Evolutionary conservation across 2,888 invertebrate species (phyloP), one percentile per base, ranked within the genome.

Genomic region (Phoronis australis): DNA sequence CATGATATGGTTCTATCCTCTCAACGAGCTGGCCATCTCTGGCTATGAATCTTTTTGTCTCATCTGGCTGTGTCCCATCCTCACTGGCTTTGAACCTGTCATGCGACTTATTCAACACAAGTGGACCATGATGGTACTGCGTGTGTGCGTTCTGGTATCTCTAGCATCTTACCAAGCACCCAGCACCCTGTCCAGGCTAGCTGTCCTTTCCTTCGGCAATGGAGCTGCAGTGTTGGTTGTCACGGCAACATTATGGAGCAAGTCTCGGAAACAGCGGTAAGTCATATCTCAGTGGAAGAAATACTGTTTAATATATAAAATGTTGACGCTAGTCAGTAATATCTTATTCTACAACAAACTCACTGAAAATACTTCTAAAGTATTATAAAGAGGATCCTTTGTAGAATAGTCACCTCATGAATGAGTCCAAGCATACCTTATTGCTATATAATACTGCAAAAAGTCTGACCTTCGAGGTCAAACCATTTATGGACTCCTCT

Each of bases 1-100:
- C 0, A 72, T 76, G 74, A 75, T 77, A 37, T 77, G 77, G 77
- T 77, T 77, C 55, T 77, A 74, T 55, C 77, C 77, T 6, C 60
- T 77, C 15, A 77, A 77, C 60, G 72, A 76, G 52, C 58, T 77
- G 31, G 76, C 75, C 44, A 69, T 77, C 25, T 71, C 76, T 2
- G 78, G 77, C 25, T 77, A 75, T 63, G 77, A 77, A 61, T 67
- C 63, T 1, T 75, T 70, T 60, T 69, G 69, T 26, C 61, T 56
- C 1, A 56, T 66, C 1, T 67, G 73, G 64, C 66, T 76, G 26
- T 60, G 67, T 35, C 76, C 75, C 9, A 15, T 60, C 4, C 42
- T 48, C 40, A 47, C 51, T 50, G 52, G 59, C 23, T 55, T 64
- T 52, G 55, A 67, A 35, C 49, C 55, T 1, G 39, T 66, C 2